A percentile compares a stretch with the other conserved stretches of the same genome.
These are phyloP conservation scores for Hemicentrotus pulcherrimus DNA, from an alignment of 35 echinoderm and acorn worm species.

Conservation along the genomic window DNA sequence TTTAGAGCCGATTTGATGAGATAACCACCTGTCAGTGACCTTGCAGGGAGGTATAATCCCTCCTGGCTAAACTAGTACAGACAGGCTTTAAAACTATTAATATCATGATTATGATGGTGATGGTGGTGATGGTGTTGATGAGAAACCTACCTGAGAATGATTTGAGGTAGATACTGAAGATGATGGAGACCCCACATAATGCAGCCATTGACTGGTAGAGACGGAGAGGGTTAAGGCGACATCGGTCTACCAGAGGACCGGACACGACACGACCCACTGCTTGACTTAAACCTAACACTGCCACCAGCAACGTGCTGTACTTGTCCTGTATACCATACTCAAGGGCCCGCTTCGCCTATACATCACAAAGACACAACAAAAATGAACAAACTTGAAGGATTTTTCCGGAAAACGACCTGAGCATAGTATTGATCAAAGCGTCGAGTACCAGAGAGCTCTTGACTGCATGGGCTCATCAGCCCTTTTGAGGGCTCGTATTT, in stretches of 20 bases:
- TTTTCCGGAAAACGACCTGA: too few relatives aligned
- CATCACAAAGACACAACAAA: not conserved
- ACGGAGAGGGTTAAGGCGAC: constrained; percentile 10
- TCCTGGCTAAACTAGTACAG: too few relatives aligned
- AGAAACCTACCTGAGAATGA: not conserved
- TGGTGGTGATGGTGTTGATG: too few relatives aligned
- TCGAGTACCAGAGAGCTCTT: too few relatives aligned
- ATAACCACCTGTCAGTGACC: too few relatives aligned
- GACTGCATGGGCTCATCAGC: too few relatives aligned
- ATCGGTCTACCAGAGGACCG: constrained; percentile 21
- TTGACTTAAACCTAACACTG: not conserved
- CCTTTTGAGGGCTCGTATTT: too few relatives aligned
- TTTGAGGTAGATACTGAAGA: constrained; percentile 1
- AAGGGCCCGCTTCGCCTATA: constrained; percentile 7
- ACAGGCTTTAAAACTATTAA: too few relatives aligned
- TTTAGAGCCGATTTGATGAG: too few relatives aligned
- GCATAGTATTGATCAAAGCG: too few relatives aligned
- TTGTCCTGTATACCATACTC: not conserved
- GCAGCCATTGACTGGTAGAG: constrained; percentile 24
- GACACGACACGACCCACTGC: not conserved
- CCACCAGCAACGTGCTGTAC: not conserved
- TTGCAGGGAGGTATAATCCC: too few relatives aligned
- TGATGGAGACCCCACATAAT: not conserved
- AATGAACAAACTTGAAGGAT: not conserved
- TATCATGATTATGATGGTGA: too few relatives aligned